A percentile compares a stretch with the other conserved stretches of the same genome.
These are phyloP conservation scores for Cecropterus lyciades DNA, from an alignment of 1,140 invertebrate species.

Conservation along the genomic window DNA sequence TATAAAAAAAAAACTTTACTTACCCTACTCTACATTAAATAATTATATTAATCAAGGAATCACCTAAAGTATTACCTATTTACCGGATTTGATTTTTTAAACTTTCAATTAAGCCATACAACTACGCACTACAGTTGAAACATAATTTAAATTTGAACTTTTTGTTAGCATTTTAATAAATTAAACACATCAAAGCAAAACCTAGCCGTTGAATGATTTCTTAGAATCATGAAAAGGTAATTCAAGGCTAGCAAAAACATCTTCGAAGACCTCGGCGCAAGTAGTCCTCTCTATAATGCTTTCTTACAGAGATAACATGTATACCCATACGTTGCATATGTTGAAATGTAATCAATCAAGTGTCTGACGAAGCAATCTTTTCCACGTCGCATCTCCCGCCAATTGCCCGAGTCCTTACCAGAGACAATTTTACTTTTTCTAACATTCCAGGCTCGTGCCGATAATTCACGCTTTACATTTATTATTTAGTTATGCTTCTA, in stretches of 20 bases:
- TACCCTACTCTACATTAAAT: too few relatives aligned
- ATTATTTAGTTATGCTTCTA: slow-evolving; percentile 34
- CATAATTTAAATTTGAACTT: background rate
- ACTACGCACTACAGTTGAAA: background rate
- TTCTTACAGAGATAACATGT: background rate
- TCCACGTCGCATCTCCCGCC: slow-evolving; percentile 32
- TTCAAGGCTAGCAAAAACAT: slow-evolving; percentile 19
- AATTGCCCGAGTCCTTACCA: slow-evolving; percentile 28
- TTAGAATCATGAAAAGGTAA: slow-evolving; percentile 18
- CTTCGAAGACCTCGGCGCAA: background rate
- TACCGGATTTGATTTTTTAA: too few relatives aligned
- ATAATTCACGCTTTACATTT: slow-evolving; percentile 53
- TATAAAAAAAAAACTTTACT: too few relatives aligned
- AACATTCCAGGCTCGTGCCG: slow-evolving; percentile 70
- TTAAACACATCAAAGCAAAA: slow-evolving; percentile 8
- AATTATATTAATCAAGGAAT: too few relatives aligned
- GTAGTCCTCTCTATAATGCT: slow-evolving; percentile 8
- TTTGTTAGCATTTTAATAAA: too few relatives aligned
- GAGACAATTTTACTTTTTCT: slow-evolving; percentile 48
- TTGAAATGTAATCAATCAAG: slow-evolving; percentile 47
- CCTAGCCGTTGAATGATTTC: background rate
- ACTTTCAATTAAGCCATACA: too few relatives aligned
- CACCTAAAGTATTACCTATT: too few relatives aligned
- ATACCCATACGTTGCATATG: background rate
- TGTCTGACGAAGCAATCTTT: slow-evolving; percentile 44